A percentile compares a stretch with the other conserved stretches of the same genome.
Evolutionary conservation across 1,140 invertebrate species (phyloP).

Genomic region (Saxidomus purpurata): DNA sequence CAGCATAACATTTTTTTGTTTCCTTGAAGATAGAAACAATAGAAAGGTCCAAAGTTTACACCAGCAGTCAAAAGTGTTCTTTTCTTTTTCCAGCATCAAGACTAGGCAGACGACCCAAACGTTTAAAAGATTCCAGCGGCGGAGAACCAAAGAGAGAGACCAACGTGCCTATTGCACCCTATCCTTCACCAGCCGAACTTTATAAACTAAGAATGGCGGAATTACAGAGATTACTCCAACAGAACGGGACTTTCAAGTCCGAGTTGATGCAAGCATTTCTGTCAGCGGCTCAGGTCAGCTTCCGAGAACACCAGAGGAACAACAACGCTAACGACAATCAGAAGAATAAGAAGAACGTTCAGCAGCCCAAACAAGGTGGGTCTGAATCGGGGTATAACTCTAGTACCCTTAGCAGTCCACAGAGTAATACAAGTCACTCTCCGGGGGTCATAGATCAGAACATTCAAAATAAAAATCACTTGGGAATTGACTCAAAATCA

Average conservation of each 20-base stretch:
- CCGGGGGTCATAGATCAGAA: constrained; percentile 51
- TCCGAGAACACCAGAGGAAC: constrained; percentile 80
- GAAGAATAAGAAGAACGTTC: constrained; percentile 50
- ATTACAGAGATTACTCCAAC: constrained; percentile 81
- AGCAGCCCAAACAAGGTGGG: constrained; percentile 36
- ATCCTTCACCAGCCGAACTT: constrained; percentile 79
- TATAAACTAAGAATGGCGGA: constrained; percentile 83
- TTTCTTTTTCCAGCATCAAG: constrained; percentile 83
- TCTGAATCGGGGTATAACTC: constrained; percentile 21
- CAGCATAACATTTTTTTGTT: too few relatives aligned
- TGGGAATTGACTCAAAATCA: constrained; percentile 49
- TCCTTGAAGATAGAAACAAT: too few relatives aligned
- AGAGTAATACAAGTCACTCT: neutral
- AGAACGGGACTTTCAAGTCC: constrained; percentile 81
- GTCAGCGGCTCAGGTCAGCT: constrained; percentile 81
- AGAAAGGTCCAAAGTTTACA: too few relatives aligned
- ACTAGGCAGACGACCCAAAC: constrained; percentile 85
- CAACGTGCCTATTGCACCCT: constrained; percentile 83
- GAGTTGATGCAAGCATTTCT: constrained; percentile 84
- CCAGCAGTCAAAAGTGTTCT: neutral
- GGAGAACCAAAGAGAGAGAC: constrained; percentile 70
- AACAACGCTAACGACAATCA: constrained; percentile 63
- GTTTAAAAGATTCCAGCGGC: constrained; percentile 83
- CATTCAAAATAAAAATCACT: constrained; percentile 52
- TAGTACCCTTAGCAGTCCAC: constrained; percentile 43